Base-by-base conservation (phyloP, 2,113 vertebrate species). In the Philantomba maxwellii region DNA sequence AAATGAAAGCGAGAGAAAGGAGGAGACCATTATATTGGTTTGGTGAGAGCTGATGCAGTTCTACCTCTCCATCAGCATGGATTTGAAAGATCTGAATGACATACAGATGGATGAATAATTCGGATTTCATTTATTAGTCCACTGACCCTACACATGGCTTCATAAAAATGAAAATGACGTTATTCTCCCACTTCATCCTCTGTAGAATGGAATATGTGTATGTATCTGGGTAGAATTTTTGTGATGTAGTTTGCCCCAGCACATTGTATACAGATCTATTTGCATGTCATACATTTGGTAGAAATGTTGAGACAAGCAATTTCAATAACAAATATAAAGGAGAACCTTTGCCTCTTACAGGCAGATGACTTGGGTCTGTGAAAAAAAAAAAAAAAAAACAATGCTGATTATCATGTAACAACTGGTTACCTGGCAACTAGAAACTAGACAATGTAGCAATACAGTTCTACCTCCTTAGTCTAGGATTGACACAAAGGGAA, bases 121-220 rank as follows among this genome's bases (percentile, higher is more conserved):
- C 93, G 98, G 95, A 33, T 47, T 97, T 97, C 98, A 98, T 98
- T 98, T 98, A 98, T 98, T 98, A 98, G 95, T 94, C 96, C 97
- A 95, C 93, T 98, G 98, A 98, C 97, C 97, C 95, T 97, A 95
- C 78, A 95, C 49, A 90, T 97, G 97, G 89, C 93, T 97, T 98
- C 96, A 98, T 97, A 98, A 98, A 98, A 98, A 98, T 92, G 90
- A 98, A 97, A 87, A 97, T 95, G 97, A 97, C 97, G 75, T 97
- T 64, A 92, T 95, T 95, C 96, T 89, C 97, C 93, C 87, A 36
- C 83, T 95, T 98, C 94, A 95, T 93, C 82, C 70, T 89, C 82
- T 43, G 30, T 57, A 97, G 94, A 94, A 93, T 86, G 45, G 85
- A 70, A 95, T 87, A 94, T 77, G 47, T 8, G 3, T 92, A 39